phyloP scores from a whole-genome alignment of 2,113 vertebrate species.

The Isichthys henryi region DNA sequence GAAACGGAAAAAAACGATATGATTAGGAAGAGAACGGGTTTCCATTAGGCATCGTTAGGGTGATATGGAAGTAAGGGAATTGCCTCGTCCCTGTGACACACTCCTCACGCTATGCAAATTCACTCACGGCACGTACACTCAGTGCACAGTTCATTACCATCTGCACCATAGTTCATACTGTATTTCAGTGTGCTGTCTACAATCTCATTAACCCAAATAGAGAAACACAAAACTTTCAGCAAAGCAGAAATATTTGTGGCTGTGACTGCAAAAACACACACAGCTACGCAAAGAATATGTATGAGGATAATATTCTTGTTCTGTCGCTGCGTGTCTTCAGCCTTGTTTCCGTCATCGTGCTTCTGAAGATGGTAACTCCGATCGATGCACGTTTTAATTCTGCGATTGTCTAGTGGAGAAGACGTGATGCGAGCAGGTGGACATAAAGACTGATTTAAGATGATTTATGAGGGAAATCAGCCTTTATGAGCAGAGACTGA shows the following conservation, averaged over 20 bases:
- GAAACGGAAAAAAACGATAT: not conserved
- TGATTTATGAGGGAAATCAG: not conserved
- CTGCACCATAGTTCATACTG: not conserved
- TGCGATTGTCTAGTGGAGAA: not conserved
- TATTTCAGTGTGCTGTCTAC: not conserved
- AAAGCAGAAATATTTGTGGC: not conserved
- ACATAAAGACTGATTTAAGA: not conserved
- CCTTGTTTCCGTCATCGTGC: not conserved
- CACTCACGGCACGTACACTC: not conserved
- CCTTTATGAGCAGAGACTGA: not conserved
- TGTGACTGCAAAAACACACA: not conserved
- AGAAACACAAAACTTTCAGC: not conserved
- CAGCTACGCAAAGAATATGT: not conserved
- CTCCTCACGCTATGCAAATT: not conserved
- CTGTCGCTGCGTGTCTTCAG: not conserved
- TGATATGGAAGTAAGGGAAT: not conserved
- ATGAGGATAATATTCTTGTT: not conserved
- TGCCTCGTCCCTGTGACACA: not conserved
- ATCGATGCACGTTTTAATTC: not conserved
- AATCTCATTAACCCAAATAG: not conserved
- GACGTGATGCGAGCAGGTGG: not conserved
- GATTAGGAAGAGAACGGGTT: not conserved
- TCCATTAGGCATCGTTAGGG: not conserved
- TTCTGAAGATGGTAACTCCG: not conserved
- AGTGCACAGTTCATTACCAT: not conserved